Conservation (phyloP, 2,113 vertebrate species). For the Columbina picui region DNA sequence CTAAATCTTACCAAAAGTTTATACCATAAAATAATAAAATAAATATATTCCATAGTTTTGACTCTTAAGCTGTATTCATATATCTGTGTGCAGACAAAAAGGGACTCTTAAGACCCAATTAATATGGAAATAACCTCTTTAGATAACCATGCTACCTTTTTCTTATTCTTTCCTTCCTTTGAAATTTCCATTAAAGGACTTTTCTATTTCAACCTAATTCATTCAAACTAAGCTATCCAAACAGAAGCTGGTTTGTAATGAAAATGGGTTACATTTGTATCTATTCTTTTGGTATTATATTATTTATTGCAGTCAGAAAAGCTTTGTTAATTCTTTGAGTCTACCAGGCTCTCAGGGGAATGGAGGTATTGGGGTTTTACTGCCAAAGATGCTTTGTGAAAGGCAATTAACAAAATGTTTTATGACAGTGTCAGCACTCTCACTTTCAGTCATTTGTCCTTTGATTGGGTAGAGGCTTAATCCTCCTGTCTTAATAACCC, state of each 20-base stretch:
- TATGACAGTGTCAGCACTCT: background rate
- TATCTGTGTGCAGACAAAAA: background rate
- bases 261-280: background rate
- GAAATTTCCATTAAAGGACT: background rate
- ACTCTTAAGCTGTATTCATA: background rate
- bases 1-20: background rate
- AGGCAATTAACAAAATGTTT: slow-evolving; percentile 29
- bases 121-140: background rate
- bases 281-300: background rate
- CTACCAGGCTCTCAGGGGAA: background rate
- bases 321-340: slow-evolving; percentile 31
- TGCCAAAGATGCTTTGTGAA: background rate
- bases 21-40: background rate
- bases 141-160: background rate
- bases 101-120: background rate
- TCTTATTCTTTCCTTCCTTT: background rate
- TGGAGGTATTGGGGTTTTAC: background rate
- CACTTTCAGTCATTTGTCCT: background rate
- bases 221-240: background rate
- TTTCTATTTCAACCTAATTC: slow-evolving; percentile 4
- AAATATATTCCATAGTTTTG: background rate
- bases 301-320: slow-evolving; percentile 38
- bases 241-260: slow-evolving; percentile 17
- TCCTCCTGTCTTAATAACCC: background rate
- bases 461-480: background rate